Evolutionary conservation across 2,888 invertebrate species (phyloP), one percentile per base, ranked within the genome.

Genomic region (Zaprionus lineosus): DNA sequence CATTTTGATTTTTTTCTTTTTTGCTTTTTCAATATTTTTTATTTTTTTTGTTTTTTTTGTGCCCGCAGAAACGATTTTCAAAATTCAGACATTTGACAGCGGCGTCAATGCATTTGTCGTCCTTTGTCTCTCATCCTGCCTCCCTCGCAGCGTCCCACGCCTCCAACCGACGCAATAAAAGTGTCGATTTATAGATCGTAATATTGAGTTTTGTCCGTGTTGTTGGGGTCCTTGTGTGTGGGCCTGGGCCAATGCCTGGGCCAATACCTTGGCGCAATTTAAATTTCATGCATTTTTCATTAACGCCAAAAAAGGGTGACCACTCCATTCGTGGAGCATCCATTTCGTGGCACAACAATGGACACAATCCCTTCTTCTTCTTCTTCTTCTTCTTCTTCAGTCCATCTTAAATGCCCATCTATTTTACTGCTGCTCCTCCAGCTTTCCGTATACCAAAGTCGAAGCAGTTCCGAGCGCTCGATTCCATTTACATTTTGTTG

Each of bases 211-310:
- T n/a, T n/a, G n/a, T n/a, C n/a, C n/a, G n/a, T n/a, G n/a, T n/a
- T n/a, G n/a, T n/a, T n/a, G n/a, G 44, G 16, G 40, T 11, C 14
- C 19, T 19, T 18, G 31, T 12, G 16, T n/a, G n/a, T n/a, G n/a
- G n/a, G n/a, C n/a, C n/a, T 18, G 28, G 7, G 26, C 12, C 3
- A 1, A 8, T 43, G 19, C n/a, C 12, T 12, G 68, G 68, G 62
- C 59, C 76, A 64, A 72, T 68, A 81, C 66, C 72, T 82, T 74
- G 72, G 69, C 75, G 72, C 82, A 82, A 87, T 88, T 88, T 83
- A 88, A 86, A 87, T 86, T 88, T 87, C 86, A 88, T 88, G 87
- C 84, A 88, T 88, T 84, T 87, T 87, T 84, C 86, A 87, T 87
- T 78, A 85, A 77, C 83, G 70, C 66, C 72, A 29, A 59, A 66